Percentiles rank a stretch among this genome's conserved stretches.
These are phyloP conservation scores for Ashinkailepas kermadecensis DNA, from an alignment of 2,888 invertebrate species.

Conservation along the genomic window DNA sequence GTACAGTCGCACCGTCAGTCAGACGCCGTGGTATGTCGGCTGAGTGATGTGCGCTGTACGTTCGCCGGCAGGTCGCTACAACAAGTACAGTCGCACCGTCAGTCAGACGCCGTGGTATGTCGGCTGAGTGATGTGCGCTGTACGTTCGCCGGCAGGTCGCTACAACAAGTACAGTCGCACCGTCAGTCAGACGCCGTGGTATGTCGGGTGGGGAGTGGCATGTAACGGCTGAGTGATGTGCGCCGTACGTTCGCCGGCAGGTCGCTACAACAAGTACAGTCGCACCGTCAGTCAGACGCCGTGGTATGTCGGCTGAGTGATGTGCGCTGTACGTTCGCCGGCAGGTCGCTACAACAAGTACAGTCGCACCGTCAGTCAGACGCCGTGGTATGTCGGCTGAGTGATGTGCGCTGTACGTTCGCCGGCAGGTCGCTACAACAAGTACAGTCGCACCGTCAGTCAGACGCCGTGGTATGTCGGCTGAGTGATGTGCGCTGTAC, in stretches of 20 bases:
- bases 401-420: not conserved
- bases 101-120: constrained; percentile 69
- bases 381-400: constrained; percentile 50
- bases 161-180: constrained; percentile 76
- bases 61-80: constrained; percentile 57
- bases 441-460: constrained; percentile 70
- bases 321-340: not conserved
- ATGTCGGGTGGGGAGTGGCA: too few species aligned
- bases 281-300: constrained; percentile 85
- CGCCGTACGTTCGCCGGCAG: constrained; percentile 37
- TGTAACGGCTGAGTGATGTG: too few species aligned
- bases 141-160: constrained; percentile 47
- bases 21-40: constrained; percentile 88
- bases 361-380: constrained; percentile 77
- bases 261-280: constrained; percentile 75
- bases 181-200: constrained; percentile 90
- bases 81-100: constrained; percentile 71
- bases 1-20: constrained; percentile 71
- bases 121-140: too few species aligned
- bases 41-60: too few species aligned
- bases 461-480: constrained; percentile 62
- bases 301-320: too few species aligned
- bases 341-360: constrained; percentile 71
- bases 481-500: too few species aligned
- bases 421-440: constrained; percentile 64